Percentiles rank a stretch among this genome's conserved stretches.
Evolutionary conservation across 1,140 invertebrate genomes (phyloP).

Genomic region (Heliconius nattereri): DNA sequence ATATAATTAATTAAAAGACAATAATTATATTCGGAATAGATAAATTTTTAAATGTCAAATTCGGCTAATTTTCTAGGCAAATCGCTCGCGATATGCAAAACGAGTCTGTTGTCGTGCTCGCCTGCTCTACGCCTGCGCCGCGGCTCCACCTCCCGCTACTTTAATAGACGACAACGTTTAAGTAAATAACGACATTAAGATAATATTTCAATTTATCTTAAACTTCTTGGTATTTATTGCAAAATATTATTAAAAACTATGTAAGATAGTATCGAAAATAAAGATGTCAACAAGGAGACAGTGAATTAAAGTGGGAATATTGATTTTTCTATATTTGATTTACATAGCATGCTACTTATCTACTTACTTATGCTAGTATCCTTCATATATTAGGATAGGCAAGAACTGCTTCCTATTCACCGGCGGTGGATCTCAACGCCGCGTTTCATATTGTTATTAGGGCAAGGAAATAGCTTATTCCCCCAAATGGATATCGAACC

Average conservation of each 20-base stretch:
- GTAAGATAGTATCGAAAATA: neutral
- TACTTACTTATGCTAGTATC: too few relatives aligned
- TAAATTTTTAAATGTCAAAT: slow-evolving; percentile 10
- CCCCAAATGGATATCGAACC: too few relatives aligned
- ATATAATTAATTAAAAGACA: neutral
- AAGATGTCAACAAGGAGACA: neutral
- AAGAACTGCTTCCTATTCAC: too few relatives aligned
- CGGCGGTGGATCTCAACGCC: too few relatives aligned
- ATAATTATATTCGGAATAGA: neutral
- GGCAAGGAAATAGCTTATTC: too few relatives aligned
- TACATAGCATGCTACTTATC: too few relatives aligned
- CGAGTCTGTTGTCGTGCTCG: too few relatives aligned
- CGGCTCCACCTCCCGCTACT: neutral
- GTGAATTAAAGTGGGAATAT: neutral
- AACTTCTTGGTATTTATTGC: neutral
- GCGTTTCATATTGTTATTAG: too few relatives aligned
- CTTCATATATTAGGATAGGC: too few relatives aligned
- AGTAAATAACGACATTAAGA: slow-evolving; percentile 10
- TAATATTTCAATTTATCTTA: neutral
- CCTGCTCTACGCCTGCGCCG: too few relatives aligned
- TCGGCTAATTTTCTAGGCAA: neutral
- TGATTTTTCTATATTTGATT: too few relatives aligned
- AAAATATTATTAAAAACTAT: neutral
- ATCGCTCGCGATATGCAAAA: neutral
- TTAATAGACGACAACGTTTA: slow-evolving; percentile 1